A percentile compares a stretch with the other conserved stretches of the same genome.
Conservation (phyloP, 2,888 invertebrate genomes). For the Drosophila villosipedis region DNA sequence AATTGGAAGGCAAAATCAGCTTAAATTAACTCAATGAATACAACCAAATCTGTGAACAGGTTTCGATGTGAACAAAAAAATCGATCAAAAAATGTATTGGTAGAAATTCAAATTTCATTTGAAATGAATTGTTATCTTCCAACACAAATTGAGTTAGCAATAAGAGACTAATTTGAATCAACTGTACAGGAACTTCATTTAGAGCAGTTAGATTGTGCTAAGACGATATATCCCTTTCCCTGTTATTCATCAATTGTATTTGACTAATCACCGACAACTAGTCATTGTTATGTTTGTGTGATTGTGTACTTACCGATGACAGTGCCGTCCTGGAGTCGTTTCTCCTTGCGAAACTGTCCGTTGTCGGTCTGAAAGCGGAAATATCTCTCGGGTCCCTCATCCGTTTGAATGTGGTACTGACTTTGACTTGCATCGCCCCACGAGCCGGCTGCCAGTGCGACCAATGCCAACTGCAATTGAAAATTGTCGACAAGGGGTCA, state of each 20-base stretch:
- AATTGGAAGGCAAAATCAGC: background rate
- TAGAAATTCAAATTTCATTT: background rate
- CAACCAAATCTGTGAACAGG: background rate
- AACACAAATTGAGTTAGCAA: background rate
- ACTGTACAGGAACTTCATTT: background rate
- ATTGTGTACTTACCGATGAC: slow-evolving; percentile 89
- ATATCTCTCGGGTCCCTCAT: slow-evolving; percentile 95
- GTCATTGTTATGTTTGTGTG: background rate
- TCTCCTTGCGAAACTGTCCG: slow-evolving; percentile 95
- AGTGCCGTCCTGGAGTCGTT: slow-evolving; percentile 93
- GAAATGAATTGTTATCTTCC: background rate
- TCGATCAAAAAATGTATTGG: background rate
- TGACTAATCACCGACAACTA: background rate
- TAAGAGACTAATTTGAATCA: background rate
- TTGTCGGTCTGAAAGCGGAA: slow-evolving; percentile 95
- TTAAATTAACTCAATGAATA: background rate
- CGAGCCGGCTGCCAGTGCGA: slow-evolving; percentile 70
- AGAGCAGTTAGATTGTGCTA: background rate
- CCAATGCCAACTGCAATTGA: slow-evolving; percentile 72
- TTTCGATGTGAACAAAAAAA: background rate
- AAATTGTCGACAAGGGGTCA: slow-evolving; percentile 54
- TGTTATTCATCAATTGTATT: background rate
- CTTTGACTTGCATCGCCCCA: slow-evolving; percentile 82
- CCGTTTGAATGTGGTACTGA: slow-evolving; percentile 96
- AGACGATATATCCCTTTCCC: background rate